phyloP scores from a whole-genome alignment of 1,140 invertebrate genomes.

The Drosophila kohkoa region DNA sequence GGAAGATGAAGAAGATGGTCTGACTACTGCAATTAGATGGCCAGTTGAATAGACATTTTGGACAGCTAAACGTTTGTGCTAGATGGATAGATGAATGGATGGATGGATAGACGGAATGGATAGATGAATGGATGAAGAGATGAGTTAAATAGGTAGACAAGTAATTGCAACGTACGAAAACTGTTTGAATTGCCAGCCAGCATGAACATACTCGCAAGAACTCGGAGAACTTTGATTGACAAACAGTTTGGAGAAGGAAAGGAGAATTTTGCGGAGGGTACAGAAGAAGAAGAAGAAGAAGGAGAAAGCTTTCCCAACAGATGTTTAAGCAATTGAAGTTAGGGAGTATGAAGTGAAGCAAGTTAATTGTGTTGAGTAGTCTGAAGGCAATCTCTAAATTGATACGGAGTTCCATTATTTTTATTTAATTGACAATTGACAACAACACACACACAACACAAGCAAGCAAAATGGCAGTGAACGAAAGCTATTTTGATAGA shows the following conservation, averaged over 20 bases:
- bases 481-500: constrained; percentile 34
- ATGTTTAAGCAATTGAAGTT: constrained; percentile 3
- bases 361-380: constrained; percentile 18
- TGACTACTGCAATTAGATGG: constrained; percentile 57
- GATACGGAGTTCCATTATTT: constrained; percentile 35
- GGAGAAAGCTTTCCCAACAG: not conserved
- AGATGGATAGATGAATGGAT: constrained; percentile 32
- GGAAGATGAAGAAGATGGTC: not conserved
- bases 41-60: constrained; percentile 56
- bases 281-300: not conserved
- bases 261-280: not conserved
- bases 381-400: constrained; percentile 23
- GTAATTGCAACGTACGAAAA: constrained; percentile 46
- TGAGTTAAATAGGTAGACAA: constrained; percentile 35
- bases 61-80: constrained; percentile 39
- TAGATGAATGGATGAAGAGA: constrained; percentile 6
- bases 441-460: not conserved
- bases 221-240: constrained; percentile 30
- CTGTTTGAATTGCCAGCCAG: constrained; percentile 32
- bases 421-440: constrained; percentile 44
- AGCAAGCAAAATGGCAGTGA: constrained; percentile 3
- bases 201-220: constrained; percentile 9
- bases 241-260: not conserved
- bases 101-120: constrained; percentile 16
- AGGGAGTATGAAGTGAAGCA: not conserved